Percentiles rank a stretch among this genome's conserved stretches.
Conservation (phyloP, 2,888 invertebrate species). For the Megalurothrips usitatus region DNA sequence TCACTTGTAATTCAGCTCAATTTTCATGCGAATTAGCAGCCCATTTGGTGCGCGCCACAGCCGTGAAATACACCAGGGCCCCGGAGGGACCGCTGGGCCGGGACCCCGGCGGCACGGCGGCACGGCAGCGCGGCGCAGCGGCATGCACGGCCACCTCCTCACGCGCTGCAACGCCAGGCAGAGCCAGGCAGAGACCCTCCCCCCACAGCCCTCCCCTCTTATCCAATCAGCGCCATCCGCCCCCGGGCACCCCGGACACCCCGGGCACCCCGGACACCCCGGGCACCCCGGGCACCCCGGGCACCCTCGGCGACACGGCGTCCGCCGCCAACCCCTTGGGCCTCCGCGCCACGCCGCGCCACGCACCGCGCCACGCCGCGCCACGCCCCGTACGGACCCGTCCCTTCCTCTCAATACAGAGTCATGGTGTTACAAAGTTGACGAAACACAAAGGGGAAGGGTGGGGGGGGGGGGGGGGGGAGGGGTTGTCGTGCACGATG, state of each 20-base stretch:
- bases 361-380: not conserved
- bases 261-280: not conserved
- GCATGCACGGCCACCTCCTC: not conserved
- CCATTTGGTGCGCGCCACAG: conserved; percentile 23
- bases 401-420: not conserved
- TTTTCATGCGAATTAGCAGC: conserved; percentile 25
- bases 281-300: not conserved
- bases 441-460: conserved; percentile 9
- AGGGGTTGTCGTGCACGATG: not conserved
- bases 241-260: not conserved
- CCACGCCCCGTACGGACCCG: not conserved
- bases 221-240: conserved; percentile 25
- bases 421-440: conserved; percentile 17
- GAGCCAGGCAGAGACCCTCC: too few relatives aligned
- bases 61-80: conserved; percentile 17
- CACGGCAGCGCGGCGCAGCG: not conserved
- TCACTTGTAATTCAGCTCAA: conserved; percentile 25
- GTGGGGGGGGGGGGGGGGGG: not conserved
- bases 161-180: not conserved
- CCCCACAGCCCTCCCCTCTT: not conserved
- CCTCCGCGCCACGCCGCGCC: conserved; percentile 4
- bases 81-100: not conserved
- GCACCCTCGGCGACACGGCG: not conserved
- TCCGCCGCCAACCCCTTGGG: not conserved
- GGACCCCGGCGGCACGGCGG: not conserved